Conservation (phyloP, 2,797 vertebrate genomes). For the Sylvia borin region DNA sequence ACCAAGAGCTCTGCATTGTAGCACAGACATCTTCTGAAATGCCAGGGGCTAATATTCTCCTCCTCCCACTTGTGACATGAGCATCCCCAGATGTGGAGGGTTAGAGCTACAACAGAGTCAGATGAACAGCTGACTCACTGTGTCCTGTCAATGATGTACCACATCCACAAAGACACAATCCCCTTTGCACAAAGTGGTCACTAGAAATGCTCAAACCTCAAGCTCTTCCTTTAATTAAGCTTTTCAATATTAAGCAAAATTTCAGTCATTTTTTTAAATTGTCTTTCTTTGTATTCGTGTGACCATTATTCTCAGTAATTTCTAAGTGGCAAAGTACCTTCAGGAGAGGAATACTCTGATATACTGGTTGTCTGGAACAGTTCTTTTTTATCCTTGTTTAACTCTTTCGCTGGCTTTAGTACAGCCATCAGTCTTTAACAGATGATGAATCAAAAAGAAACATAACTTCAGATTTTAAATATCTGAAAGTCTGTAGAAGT, state of each 20-base stretch:
- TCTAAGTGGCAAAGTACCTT: not conserved
- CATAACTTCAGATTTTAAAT: not conserved
- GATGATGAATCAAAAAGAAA: not conserved
- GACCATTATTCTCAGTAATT: not conserved
- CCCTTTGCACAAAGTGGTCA: not conserved
- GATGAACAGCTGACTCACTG: not conserved
- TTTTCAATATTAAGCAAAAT: not conserved
- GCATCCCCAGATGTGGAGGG: not conserved
- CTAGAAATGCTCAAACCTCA: not conserved
- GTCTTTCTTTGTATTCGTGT: not conserved
- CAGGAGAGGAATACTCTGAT: not conserved
- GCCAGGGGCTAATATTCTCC: not conserved
- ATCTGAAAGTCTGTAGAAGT: not conserved
- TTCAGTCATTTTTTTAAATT: not conserved
- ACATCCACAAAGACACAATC: not conserved
- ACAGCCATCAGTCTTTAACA: not conserved
- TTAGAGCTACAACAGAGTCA: not conserved
- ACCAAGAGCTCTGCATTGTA: not conserved
- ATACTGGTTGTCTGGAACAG: not conserved
- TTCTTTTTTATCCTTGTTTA: not conserved
- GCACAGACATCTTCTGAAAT: not conserved
- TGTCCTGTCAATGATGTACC: not conserved
- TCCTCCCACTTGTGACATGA: not conserved
- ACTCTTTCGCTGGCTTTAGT: not conserved
- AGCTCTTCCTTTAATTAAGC: not conserved